Conservation (phyloP, 2,888 invertebrate species). For the Athrips mouffetella region DNA sequence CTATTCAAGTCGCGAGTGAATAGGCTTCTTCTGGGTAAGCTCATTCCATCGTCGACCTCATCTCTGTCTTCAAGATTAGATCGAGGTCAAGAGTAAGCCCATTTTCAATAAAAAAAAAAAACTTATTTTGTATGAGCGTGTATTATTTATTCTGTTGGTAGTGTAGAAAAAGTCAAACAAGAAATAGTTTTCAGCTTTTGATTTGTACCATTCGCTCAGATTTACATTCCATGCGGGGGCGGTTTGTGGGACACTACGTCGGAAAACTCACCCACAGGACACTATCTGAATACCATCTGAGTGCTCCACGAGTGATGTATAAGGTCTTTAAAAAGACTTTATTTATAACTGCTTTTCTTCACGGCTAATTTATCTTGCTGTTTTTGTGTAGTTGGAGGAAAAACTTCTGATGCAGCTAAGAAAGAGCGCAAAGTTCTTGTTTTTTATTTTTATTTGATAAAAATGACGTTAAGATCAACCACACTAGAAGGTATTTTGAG, state of each 20-base stretch:
- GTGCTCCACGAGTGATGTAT: slow-evolving; percentile 3
- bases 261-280: slow-evolving; percentile 41
- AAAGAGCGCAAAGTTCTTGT: no score
- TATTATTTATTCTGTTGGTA: no score
- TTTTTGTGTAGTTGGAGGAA: not conserved
- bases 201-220: slow-evolving; percentile 23
- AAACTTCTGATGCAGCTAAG: not conserved
- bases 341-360: slow-evolving; percentile 6
- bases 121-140: no score
- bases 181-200: not conserved
- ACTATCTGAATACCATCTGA: slow-evolving; percentile 37
- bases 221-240: slow-evolving; percentile 47
- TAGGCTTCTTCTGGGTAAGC: no score
- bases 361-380: slow-evolving; percentile 9
- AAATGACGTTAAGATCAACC: no score
- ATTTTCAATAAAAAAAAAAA: no score
- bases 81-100: no score
- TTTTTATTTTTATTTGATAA: no score
- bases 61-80: no score
- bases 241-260: slow-evolving; percentile 32
- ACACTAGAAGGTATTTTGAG: no score
- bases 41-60: no score
- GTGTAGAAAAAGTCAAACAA: not conserved
- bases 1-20: no score
- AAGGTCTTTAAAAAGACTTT: not conserved